Evolutionary conservation across 2,797 vertebrate species (phyloP).

Genomic region (Myotis pilosus): DNA sequence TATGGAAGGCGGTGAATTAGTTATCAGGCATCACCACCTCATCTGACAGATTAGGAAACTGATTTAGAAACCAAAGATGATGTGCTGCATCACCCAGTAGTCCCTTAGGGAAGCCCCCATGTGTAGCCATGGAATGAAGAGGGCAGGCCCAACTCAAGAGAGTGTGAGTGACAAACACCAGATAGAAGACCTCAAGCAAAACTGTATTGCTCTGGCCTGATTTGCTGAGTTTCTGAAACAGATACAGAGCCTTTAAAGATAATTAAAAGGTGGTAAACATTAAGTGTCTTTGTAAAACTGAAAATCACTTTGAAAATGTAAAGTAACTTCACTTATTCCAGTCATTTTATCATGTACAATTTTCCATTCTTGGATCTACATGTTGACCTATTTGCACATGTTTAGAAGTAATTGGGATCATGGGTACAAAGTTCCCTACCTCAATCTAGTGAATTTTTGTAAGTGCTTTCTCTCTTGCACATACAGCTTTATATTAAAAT

Average conservation of each 20-base stretch:
- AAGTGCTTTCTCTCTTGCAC: constrained; percentile 14
- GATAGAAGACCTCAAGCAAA: not conserved
- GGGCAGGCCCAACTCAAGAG: not conserved
- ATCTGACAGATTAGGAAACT: not conserved
- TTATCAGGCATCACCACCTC: not conserved
- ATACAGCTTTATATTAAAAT: constrained; percentile 36
- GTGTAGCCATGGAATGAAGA: no score
- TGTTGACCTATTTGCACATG: constrained; percentile 22
- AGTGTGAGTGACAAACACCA: not conserved
- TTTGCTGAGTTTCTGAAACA: not conserved
- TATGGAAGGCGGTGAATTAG: not conserved
- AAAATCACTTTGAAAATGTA: not conserved
- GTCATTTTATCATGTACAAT: not conserved
- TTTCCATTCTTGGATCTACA: not conserved
- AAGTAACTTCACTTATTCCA: not conserved
- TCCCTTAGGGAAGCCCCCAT: not conserved
- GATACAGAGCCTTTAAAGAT: not conserved
- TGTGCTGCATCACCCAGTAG: not conserved
- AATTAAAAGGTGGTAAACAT: not conserved
- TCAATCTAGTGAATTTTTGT: constrained; percentile 35
- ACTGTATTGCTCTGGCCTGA: not conserved
- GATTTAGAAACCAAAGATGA: not conserved
- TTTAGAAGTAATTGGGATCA: constrained; percentile 41
- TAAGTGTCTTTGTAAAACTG: not conserved
- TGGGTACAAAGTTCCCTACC: not conserved